Evolutionary conservation across 1,140 invertebrate species (phyloP), one percentile per base, ranked within the genome.

Genomic region (Antheraea mylitta): DNA sequence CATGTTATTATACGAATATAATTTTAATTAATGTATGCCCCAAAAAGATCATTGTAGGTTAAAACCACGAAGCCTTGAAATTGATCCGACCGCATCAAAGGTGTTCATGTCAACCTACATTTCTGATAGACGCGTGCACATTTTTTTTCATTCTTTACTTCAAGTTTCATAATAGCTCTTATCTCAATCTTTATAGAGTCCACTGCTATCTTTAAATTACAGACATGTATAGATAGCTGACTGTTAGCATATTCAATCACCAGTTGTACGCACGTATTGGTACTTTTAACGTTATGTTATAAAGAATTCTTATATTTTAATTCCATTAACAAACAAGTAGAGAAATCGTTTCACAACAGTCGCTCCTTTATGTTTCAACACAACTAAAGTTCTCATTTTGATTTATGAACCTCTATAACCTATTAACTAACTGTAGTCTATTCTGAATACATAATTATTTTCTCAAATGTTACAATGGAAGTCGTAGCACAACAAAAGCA

Each of bases 31-130:
- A n/a, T 19, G 64, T 62, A 75, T 73, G 79, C 69, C 80, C 79
- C 76, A 81, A 89, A 90, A 83, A 81, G 71, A 48, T 70, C 58
- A 71, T 73, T 67, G 59, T 75, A 71, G 69, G 65, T 66, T 37
- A 73, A 53, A 80, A 88, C 86, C 85, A 64, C 85, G 72, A 81
- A 83, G 75, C 82, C 85, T 90, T 89, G 87, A 90, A 86, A 86
- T 82, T 74, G 80, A 90, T 89, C 85, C 76, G 77, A 90, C 86
- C 87, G 71, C 86, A 89, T 81, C 77, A 79, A 76, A 75, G 73
- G 76, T 81, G 78, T 71, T 58, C 82, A 81, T 77, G 75, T 81
- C 82, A 86, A 82, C 83, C 80, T 76, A 84, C 80, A 76, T 80
- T 74, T 71, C 66, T 70, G 68, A 75, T 69, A 71, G 68, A 30